Evolutionary conservation across 2,888 invertebrate species (phyloP).

Genomic region (Leucozona laternaria): DNA sequence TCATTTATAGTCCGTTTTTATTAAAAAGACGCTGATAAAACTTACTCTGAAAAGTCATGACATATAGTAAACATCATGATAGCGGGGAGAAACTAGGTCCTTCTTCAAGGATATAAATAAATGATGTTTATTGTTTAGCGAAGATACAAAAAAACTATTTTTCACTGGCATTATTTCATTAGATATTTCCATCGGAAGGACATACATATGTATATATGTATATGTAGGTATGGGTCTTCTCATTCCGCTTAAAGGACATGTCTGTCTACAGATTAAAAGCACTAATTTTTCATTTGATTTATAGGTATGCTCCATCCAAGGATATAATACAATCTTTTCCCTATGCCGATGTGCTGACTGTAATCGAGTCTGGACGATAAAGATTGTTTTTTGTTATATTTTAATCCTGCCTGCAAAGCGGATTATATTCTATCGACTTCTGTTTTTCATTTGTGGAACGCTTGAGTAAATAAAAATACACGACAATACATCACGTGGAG

Average conservation of each 20-base stretch:
- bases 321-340: background rate
- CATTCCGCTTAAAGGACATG: background rate
- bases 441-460: slow-evolving; percentile 16
- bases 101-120: slow-evolving; percentile 17
- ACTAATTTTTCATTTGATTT: slow-evolving; percentile 17
- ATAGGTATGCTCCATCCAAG: background rate
- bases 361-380: slow-evolving; percentile 3
- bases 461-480: slow-evolving; percentile 22
- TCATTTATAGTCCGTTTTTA: slow-evolving; percentile 9
- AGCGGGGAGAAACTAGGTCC: slow-evolving; percentile 14
- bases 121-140: slow-evolving; percentile 15
- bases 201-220: background rate
- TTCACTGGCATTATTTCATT: slow-evolving; percentile 10
- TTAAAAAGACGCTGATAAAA: background rate
- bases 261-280: slow-evolving; percentile 15
- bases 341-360: background rate
- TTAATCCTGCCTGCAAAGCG: slow-evolving; percentile 21
- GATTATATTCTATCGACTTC: slow-evolving; percentile 13
- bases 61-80: background rate
- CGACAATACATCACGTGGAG: background rate
- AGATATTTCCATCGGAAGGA: background rate
- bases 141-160: background rate
- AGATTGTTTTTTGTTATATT: slow-evolving; percentile 4
- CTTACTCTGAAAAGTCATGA: background rate
- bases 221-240: background rate